Percentiles rank a stretch among this genome's conserved stretches.
phyloP scores from a whole-genome alignment of 1,140 invertebrate species.

The Achroia grisella region DNA sequence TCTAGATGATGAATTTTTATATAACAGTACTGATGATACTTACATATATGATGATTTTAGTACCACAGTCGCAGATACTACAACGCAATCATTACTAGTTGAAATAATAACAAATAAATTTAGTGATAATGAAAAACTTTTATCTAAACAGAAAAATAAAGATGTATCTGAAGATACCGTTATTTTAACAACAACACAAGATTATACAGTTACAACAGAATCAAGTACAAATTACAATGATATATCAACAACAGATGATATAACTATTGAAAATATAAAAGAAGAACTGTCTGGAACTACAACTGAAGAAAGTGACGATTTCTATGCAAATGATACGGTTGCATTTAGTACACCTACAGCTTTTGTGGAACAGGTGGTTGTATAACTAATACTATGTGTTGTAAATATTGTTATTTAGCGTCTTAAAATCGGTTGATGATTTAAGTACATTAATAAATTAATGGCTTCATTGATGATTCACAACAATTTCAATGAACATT shows the following conservation, averaged over 20 bases:
- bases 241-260: not conserved
- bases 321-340: too few species aligned
- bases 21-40: too few species aligned
- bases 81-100: not conserved
- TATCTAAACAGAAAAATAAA: conserved; percentile 15
- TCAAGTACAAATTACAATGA: conserved; percentile 5
- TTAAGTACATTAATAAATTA: too few species aligned
- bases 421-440: too few species aligned
- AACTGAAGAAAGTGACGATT: not conserved
- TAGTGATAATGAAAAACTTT: conserved; percentile 9
- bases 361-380: not conserved
- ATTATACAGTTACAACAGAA: not conserved
- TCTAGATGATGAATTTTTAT: too few species aligned
- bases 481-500: too few species aligned
- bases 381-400: conserved; percentile 1
- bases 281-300: not conserved
- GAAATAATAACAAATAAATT: not conserved
- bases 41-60: too few species aligned
- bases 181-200: conserved; percentile 8
- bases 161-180: conserved; percentile 14
- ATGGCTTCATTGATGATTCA: too few species aligned
- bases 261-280: not conserved
- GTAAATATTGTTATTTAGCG: not conserved
- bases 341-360: not conserved
- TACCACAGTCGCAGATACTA: not conserved